These are phyloP conservation scores for Callosobruchus maculatus DNA, from an alignment of 2,888 invertebrate genomes.

Conservation along the genomic window DNA sequence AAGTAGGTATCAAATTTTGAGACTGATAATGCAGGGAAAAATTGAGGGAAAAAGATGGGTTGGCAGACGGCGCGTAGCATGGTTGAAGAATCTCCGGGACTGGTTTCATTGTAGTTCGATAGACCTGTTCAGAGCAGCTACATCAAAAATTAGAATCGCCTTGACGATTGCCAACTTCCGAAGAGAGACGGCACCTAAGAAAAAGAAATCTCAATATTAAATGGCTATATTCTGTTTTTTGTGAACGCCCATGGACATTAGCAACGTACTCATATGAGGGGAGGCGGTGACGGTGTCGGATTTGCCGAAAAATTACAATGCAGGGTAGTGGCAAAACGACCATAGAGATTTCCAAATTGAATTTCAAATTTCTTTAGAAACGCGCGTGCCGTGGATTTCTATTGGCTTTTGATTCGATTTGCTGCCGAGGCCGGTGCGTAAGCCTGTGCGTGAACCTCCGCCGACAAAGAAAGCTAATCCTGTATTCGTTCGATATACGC, in stretches of 20 bases:
- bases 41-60: too few species aligned
- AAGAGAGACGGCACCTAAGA: too few species aligned
- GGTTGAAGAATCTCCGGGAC: too few species aligned
- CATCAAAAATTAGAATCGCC: too few species aligned
- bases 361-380: constrained; percentile 22
- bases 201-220: too few species aligned
- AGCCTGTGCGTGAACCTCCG: constrained; percentile 9
- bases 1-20: too few species aligned
- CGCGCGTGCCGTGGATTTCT: constrained; percentile 32
- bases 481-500: constrained; percentile 28
- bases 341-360: constrained; percentile 24
- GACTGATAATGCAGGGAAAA: too few species aligned
- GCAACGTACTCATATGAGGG: background rate
- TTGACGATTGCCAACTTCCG: too few species aligned
- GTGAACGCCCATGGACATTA: background rate
- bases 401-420: constrained; percentile 41
- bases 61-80: too few species aligned
- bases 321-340: constrained; percentile 16
- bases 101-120: too few species aligned
- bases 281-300: background rate
- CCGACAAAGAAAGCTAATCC: constrained; percentile 38
- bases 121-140: too few species aligned
- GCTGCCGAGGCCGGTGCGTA: constrained; percentile 12
- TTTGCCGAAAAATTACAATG: constrained; percentile 18
- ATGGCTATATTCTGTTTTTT: too few species aligned